Evolutionary conservation across 2,797 vertebrate species (phyloP).

Genomic region (Novumbra hubbsi): DNA sequence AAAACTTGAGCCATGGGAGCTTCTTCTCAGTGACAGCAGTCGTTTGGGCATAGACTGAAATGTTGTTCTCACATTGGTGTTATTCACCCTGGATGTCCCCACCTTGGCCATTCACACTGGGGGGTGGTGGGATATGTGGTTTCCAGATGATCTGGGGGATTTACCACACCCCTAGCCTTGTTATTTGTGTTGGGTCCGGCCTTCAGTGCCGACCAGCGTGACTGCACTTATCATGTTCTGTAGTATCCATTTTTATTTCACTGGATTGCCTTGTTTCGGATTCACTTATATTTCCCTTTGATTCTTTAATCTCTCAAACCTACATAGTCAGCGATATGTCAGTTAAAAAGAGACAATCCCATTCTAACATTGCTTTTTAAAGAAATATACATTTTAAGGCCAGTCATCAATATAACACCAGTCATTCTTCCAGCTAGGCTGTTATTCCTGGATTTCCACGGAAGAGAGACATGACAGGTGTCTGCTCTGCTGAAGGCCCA

Average conservation of each 20-base stretch:
- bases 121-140: constrained; percentile 52
- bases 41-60: constrained; percentile 36
- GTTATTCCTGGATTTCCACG: constrained; percentile 43
- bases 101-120: constrained; percentile 48
- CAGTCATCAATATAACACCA: constrained; percentile 43
- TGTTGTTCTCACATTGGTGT: constrained; percentile 51
- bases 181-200: neutral
- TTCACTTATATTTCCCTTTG: neutral
- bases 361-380: neutral
- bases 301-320: neutral
- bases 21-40: constrained; percentile 53
- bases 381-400: neutral
- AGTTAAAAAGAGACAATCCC: neutral
- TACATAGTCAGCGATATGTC: neutral
- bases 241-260: neutral
- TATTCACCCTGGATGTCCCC: constrained; percentile 55
- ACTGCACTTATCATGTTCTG: neutral
- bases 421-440: constrained; percentile 49
- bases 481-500: constrained; percentile 45
- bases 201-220: too few relatives aligned
- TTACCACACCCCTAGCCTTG: constrained; percentile 11
- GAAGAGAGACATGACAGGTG: constrained; percentile 64
- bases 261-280: neutral
- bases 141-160: constrained; percentile 67
- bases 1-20: constrained; percentile 57